Evolutionary conservation across 2,797 vertebrate genomes (phyloP).

Genomic region (Gymnocypris eckloni): DNA sequence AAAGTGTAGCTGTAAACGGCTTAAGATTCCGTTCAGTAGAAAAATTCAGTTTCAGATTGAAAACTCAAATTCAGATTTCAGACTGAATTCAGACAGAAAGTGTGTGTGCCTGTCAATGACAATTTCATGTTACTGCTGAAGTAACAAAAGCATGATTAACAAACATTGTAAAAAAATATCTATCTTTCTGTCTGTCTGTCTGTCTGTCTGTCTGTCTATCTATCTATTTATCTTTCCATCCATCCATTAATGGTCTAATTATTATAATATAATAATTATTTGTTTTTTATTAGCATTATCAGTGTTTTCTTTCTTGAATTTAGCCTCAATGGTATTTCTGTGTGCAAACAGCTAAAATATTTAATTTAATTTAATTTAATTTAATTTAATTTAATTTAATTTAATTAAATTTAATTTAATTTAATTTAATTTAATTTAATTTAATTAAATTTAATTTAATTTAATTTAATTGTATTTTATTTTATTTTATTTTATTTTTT

Average conservation of each 20-base stretch:
- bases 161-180: background rate
- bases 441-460: no score
- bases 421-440: no score
- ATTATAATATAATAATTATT: background rate
- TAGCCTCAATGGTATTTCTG: background rate
- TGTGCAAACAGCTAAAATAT: background rate
- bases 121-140: background rate
- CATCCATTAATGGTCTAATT: background rate
- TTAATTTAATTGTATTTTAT: no score
- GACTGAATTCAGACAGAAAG: background rate
- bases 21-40: background rate
- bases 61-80: background rate
- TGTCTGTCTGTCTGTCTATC: no score
- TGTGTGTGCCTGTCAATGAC: background rate
- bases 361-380: background rate
- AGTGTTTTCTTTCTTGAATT: background rate
- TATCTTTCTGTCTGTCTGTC: no score
- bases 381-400: no score
- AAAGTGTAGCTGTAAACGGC: background rate
- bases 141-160: background rate
- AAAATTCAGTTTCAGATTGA: no score
- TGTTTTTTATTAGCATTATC: background rate
- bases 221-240: no score
- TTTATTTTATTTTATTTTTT: no score
- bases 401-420: no score